Percentiles rank a stretch among this genome's conserved stretches.
Evolutionary conservation across 2,113 vertebrate genomes (phyloP).

Genomic region (Halichoeres trimaculatus): DNA sequence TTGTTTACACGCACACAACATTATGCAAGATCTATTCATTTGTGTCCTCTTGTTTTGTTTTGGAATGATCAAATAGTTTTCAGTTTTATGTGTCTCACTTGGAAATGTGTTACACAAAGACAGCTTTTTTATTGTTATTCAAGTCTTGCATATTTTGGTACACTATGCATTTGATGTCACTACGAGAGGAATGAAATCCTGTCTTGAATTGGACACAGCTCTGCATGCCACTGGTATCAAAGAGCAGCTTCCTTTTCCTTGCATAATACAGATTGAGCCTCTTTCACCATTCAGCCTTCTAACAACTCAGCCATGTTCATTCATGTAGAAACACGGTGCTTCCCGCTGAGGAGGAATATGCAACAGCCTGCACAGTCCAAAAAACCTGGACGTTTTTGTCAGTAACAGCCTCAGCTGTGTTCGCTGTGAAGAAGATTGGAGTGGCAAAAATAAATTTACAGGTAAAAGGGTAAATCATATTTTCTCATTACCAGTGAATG

Average conservation of each 20-base stretch:
- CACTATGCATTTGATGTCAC: conserved; percentile 64
- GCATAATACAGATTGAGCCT: conserved; percentile 49
- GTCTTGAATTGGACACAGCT: conserved; percentile 55
- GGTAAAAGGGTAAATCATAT: conserved; percentile 6
- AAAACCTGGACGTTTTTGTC: conserved; percentile 40
- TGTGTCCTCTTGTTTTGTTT: conserved; percentile 2
- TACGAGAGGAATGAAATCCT: conserved; percentile 44
- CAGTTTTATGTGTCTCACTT: conserved; percentile 11
- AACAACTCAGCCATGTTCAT: conserved; percentile 72
- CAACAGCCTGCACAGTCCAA: conserved; percentile 52
- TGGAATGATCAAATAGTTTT: conserved; percentile 35
- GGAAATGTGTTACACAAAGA: conserved; percentile 23
- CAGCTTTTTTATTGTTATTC: neutral
- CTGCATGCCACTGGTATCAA: conserved; percentile 56
- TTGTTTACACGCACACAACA: conserved; percentile 70
- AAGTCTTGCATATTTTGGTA: conserved; percentile 40
- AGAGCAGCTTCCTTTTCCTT: conserved; percentile 47
- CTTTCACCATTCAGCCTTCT: conserved; percentile 68
- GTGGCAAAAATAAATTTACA: conserved; percentile 11
- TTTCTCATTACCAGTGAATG: conserved; percentile 35
- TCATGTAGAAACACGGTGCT: conserved; percentile 74
- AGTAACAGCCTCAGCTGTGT: conserved; percentile 3
- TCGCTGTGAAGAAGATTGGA: conserved; percentile 1
- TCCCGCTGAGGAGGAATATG: conserved; percentile 70
- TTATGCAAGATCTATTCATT: conserved; percentile 65